Base-by-base conservation (phyloP, 2,888 invertebrate species). In the Arenicola marina region DNA sequence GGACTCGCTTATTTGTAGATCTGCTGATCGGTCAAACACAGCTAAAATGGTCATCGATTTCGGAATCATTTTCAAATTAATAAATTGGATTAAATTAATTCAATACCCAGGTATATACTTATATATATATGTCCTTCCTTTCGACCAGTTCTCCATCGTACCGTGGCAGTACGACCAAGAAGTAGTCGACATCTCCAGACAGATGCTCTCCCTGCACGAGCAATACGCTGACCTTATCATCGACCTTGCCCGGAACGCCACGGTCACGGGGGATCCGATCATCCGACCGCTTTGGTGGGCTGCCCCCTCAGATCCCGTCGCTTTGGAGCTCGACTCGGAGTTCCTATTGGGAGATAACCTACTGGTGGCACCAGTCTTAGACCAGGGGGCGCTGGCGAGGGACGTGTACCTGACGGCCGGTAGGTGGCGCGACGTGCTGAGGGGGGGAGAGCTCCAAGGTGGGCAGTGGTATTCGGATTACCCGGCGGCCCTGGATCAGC, bases 281-380 rank as follows among this genome's bases (percentile, higher is more conserved):
- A 92, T 96, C 83, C 86, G 95, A 29, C 95, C 99, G 0, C 78
- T 96, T 26, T 92, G 95, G 89, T 89, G 92, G 71, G 90, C 94
- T 72, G 97, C 91, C 81, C 94, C 97, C 0, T 79, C 86, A 0
- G 97, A 98, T 75, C 86, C 88, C 7, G 58, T 51, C 4, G 88
- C 90, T 0, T 91, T 90, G 74, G 88, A 88, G 46, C 90, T 95
- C 65, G 96, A 97, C 70, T 88, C 91, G 1, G 74, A 82, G 62
- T 82, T 81, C 69, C 65, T 83, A 15, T 62, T 83, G 2, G 83
- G 83, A 2, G 67, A 78, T 56, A 71, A 75, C 32, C 61, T 79
- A 4, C 67, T 83, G 1, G 79, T 81, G 32, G 81, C 82, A 0
- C 83, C 83, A 0, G 72, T 83, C 2, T 51, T 83, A 29, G 75